Conservation (phyloP, 2,797 vertebrate genomes). For the Esox masquinongy region DNA sequence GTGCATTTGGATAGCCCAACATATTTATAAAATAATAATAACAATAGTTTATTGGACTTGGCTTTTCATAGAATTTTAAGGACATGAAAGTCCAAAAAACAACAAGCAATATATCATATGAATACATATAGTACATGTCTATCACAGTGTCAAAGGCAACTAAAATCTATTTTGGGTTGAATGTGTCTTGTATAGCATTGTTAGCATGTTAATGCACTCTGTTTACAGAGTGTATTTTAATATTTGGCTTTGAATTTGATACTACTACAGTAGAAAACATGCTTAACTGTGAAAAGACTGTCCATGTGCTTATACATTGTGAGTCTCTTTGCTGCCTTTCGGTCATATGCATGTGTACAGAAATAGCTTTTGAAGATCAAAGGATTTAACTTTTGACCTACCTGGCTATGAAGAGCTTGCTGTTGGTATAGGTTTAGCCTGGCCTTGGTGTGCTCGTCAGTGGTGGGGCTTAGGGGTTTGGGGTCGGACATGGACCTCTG, state of each 20-base stretch:
- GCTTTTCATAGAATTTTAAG: no score
- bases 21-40: no score
- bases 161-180: background rate
- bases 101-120: no score
- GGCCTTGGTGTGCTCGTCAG: conserved; percentile 91
- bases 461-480: conserved; percentile 95
- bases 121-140: background rate
- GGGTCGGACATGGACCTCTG: conserved; percentile 98
- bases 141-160: background rate
- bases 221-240: background rate
- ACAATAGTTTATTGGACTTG: no score
- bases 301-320: background rate
- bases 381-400: conserved; percentile 62
- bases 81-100: no score
- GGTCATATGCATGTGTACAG: conserved; percentile 2
- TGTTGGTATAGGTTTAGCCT: conserved; percentile 95
- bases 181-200: background rate
- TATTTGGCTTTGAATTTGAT: background rate
- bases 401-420: conserved; percentile 92
- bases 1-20: no score
- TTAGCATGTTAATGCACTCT: background rate
- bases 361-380: background rate
- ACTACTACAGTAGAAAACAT: background rate
- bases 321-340: background rate
- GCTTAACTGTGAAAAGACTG: background rate